Base-by-base conservation (phyloP, 2,113 vertebrate genomes). In the Hipposideros armiger region DNA sequence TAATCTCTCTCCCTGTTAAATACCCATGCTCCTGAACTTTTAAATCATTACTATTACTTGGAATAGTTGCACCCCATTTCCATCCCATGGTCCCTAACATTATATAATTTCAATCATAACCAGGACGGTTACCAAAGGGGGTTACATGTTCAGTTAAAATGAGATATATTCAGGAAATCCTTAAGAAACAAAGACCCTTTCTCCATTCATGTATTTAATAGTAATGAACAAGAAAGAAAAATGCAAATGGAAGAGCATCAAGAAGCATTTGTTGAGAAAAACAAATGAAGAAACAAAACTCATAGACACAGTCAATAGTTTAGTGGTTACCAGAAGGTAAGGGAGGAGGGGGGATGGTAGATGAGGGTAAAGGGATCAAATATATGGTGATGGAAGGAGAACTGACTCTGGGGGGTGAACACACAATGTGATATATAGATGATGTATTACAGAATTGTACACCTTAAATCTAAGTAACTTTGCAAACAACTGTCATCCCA, bases 131-230 rank as follows among this genome's bases (percentile, higher is more conserved):
- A 54, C 14, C 19, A 62, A 76, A 81, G 50, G 11, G 28, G 40
- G 82, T 70, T 64, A n/a, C 26, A 47, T 17, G 10, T 67, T 87
- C 67, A 36, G 11, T 80, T 42, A 54, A 62, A 82, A 70, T 54
- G 13, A 89, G 30, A 80, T 30, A 24, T 0, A 1, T 19, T 26
- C 50, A 69, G 74, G 86, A 81, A 90, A 91, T 19, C 60, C 67
- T 54, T 89, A 82, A 89, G 30, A 93, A 95, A 52, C 20, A 45
- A 85, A 91, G 32, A 56, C 56, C 42, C 52, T 69, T 81, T 74
- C 88, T 93, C 69, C 70, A 64, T 50, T 69, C 56, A 64, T 58
- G 26, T 73, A 30, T 91, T 81, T 40, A 88, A 67, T 58, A 94
- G 56, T 82, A 87, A 81, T 32, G 56, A 81, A 30, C 11, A 84